Conservation (phyloP, 23 tunicate genomes). For the Clavelina lepadiformis region DNA sequence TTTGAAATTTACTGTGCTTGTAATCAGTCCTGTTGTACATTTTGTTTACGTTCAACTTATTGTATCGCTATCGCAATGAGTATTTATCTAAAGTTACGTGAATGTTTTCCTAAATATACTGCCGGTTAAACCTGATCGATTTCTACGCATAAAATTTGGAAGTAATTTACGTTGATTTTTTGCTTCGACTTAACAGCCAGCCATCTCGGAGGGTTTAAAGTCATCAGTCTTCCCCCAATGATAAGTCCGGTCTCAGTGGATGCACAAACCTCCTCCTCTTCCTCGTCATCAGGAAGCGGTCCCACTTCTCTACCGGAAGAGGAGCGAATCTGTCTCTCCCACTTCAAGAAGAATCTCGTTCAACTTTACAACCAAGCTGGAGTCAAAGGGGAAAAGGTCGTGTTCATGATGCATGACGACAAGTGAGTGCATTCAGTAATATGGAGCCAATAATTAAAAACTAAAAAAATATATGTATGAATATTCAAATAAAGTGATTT, state of each 20-base stretch:
- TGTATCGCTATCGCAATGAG: too few relatives aligned
- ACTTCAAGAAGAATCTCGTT: slow-evolving; percentile 67
- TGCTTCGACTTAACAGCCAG: slow-evolving; percentile 34
- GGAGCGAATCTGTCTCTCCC: slow-evolving; percentile 32
- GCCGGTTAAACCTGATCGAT: too few relatives aligned
- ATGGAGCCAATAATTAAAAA: too few relatives aligned
- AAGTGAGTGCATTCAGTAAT: too few relatives aligned
- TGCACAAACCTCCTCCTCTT: slow-evolving; percentile 2
- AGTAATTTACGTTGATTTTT: not conserved
- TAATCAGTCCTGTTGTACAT: too few relatives aligned
- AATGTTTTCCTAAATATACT: too few relatives aligned
- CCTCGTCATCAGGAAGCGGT: slow-evolving; percentile 23
- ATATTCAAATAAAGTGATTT: too few relatives aligned
- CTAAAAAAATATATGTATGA: too few relatives aligned
- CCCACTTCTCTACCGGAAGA: slow-evolving; percentile 40
- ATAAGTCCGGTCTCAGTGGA: slow-evolving; percentile 17
- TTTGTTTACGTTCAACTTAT: too few relatives aligned
- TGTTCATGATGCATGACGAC: slow-evolving; percentile 68
- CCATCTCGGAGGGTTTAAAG: slow-evolving; percentile 74
- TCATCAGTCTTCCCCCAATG: slow-evolving; percentile 48
- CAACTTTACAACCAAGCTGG: slow-evolving; percentile 72
- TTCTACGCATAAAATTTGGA: too few relatives aligned
- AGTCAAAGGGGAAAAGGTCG: slow-evolving; percentile 76
- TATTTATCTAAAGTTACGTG: too few relatives aligned
- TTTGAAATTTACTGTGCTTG: too few relatives aligned